Base-by-base conservation (phyloP, 2,113 vertebrate species). In the Hypanus sabinus region DNA sequence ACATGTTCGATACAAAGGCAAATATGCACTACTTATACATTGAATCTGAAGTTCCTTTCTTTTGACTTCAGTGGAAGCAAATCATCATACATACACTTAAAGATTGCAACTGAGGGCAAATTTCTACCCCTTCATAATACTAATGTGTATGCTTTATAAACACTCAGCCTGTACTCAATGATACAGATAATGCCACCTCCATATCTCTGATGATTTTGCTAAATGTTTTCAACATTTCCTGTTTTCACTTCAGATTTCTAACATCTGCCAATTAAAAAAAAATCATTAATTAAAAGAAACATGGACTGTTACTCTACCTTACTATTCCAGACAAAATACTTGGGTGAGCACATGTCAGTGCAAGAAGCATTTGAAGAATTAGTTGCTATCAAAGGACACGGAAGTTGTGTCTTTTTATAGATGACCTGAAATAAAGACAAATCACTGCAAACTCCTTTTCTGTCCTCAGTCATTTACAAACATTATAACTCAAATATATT, bases 281-380 rank as follows among this genome's bases (percentile, higher is more conserved):
- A 16, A 22, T 24, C 71, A 73, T 73, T 24, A 4, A 73, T 20
- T 81, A 14, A 81, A 20, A 80, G 38, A 81, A 81, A 81, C 36
- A 80, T 14, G 33, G 70, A 46, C 95, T 95, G 95, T 11, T 96
- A 46, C 46, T 46, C 46, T 46, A 97, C 97, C 96, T 97, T 97
- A 94, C 96, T 96, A 95, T 97, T 98, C 95, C 97, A 96, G 95
- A 96, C 97, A 95, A 97, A 95, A 94, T 97, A 97, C 95, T 97
- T 96, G 95, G 97, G 95, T 6, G 95, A 96, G 96, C 97, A 97
- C 94, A 80, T 94, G 94, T 95, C 95, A 94, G 94, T 70, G 94
- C 95, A 11, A 30, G 81, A 20, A 95, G 93, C 0, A 80, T 94
- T 87, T 94, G 97, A 97, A 96, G 94, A 62, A 95, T 97, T 97